Conservation (phyloP, 2,797 vertebrate genomes). For the Typhlichthys eigenmanni region DNA sequence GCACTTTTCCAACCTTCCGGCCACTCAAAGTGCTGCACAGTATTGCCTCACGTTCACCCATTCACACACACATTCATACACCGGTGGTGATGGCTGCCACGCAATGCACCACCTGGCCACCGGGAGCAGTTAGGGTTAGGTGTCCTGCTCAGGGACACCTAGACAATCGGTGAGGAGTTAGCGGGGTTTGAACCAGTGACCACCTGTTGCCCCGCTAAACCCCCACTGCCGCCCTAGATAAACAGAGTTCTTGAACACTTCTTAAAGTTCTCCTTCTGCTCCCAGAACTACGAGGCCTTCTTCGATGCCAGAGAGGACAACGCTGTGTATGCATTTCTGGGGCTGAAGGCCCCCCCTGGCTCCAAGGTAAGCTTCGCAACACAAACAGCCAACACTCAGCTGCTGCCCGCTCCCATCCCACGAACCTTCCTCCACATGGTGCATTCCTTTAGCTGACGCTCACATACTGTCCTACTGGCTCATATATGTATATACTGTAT, state of each 20-base stretch:
- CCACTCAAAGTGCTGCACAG: too few species aligned
- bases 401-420: conserved; percentile 4
- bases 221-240: too few species aligned
- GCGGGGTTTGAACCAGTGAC: too few species aligned
- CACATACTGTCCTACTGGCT: conserved; percentile 8
- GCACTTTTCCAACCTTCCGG: too few species aligned
- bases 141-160: too few species aligned
- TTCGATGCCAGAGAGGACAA: conserved; percentile 96
- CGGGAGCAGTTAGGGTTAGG: too few species aligned
- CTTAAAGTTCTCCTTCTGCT: conserved; percentile 5
- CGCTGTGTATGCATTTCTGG: conserved; percentile 91
- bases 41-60: too few species aligned
- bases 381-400: conserved; percentile 3
- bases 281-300: conserved; percentile 92
- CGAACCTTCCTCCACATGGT: conserved; percentile 9
- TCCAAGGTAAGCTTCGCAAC: conserved; percentile 84
- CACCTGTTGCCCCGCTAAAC: too few species aligned
- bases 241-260: background rate
- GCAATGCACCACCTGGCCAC: too few species aligned
- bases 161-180: too few species aligned
- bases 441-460: conserved; percentile 3
- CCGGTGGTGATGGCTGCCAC: too few species aligned
- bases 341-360: conserved; percentile 92
- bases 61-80: too few species aligned
- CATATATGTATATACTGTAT: background rate